Evolutionary conservation across 1,140 invertebrate genomes (phyloP), one percentile per base, ranked within the genome.

Genomic region (Papilio glaucus): DNA sequence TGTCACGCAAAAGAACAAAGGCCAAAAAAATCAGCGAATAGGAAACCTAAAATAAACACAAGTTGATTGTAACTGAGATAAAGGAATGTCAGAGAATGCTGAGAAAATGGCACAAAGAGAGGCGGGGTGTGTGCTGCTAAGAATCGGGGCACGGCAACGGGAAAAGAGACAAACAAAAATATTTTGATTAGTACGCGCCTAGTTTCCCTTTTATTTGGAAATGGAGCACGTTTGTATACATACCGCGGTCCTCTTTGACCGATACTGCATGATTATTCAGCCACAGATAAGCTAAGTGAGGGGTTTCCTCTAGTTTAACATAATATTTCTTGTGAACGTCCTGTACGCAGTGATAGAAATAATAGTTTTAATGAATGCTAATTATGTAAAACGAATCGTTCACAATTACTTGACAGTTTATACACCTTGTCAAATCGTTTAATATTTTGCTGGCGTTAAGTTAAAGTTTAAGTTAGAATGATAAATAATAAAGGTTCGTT

Each of bases 41-140:
- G 9, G 38, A 68, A 68, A 41, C 39, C 65, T 68, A 45, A 45
- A 68, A 68, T 68, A 68, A 68, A 68, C 21, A 68, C 65, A 68
- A 42, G 39, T 68, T 45, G 39, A 68, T 68, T 68, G 65, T 68
- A 45, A 68, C 65, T 29, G 39, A 45, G 12, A 45, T 45, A 68
- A 68, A 68, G 38, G 63, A 41, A 67, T 42, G 63, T 24, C 37
- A 26, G 9, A 29, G 39, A 42, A 18, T 68, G 26, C 24, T 24
- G 29, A 10, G 24, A 45, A 68, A 42, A 12, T 24, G 18, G 13
- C 26, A 68, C 65, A 68, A 68, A 68, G 65, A 1, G 13, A 68
- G 26, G 18, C 18, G 38, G 18, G 5, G 4, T 61, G 4, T 24
- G 1, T 10, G 26, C 29, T 10, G 18, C 62, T 15, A 65, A 57